These are phyloP conservation scores for Callionymus lyra DNA, from an alignment of 2,113 vertebrate species.

Conservation along the genomic window DNA sequence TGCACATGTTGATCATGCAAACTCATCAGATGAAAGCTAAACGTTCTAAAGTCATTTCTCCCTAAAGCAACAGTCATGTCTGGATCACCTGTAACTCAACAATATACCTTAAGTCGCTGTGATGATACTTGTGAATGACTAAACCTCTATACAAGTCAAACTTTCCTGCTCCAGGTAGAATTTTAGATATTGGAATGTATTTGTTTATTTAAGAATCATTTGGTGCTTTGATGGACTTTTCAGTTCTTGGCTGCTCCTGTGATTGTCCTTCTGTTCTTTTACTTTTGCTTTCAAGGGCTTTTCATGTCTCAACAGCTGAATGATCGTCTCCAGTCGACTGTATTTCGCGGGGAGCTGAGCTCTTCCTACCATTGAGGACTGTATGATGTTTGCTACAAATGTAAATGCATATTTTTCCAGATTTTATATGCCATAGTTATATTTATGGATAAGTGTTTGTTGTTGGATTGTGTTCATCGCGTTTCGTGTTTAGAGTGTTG, in stretches of 20 bases:
- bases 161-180: constrained; percentile 13
- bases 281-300: constrained; percentile 55
- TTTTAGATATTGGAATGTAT: constrained; percentile 46
- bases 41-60: too few relatives aligned
- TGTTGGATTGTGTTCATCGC: constrained; percentile 35
- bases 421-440: constrained; percentile 64
- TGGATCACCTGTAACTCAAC: too few relatives aligned
- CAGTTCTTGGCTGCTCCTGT: constrained; percentile 16
- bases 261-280: constrained; percentile 25
- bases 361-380: constrained; percentile 45
- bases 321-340: constrained; percentile 45
- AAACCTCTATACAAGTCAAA: too few relatives aligned
- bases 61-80: too few relatives aligned
- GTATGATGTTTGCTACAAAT: constrained; percentile 62
- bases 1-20: too few relatives aligned
- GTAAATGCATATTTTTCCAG: constrained; percentile 67
- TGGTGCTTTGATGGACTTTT: constrained; percentile 41
- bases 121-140: too few relatives aligned
- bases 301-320: constrained; percentile 46
- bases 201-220: constrained; percentile 29
- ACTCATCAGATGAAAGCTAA: too few relatives aligned
- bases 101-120: too few relatives aligned
- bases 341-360: constrained; percentile 56
- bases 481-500: constrained; percentile 43
- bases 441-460: constrained; percentile 53